These are phyloP conservation scores for Tetragonisca angustula DNA, from an alignment of 2,888 invertebrate species.

Conservation along the genomic window DNA sequence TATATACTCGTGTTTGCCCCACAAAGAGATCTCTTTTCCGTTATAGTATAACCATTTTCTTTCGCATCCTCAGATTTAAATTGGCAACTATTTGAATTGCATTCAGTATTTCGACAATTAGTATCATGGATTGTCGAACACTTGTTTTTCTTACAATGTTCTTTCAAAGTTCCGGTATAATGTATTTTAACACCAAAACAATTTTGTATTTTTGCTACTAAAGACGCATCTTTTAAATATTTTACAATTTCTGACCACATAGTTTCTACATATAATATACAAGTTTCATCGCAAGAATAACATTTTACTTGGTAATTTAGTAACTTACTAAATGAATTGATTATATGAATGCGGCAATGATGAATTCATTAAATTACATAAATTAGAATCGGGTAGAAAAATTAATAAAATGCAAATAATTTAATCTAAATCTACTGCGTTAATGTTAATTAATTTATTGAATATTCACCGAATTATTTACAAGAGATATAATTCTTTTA, in stretches of 20 bases:
- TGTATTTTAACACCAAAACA: constrained; percentile 90
- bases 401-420: neutral
- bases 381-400: neutral
- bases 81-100: neutral
- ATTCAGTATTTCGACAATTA: constrained; percentile 9
- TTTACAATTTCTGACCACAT: constrained; percentile 84
- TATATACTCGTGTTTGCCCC: constrained; percentile 65
- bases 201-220: constrained; percentile 92
- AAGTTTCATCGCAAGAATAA: constrained; percentile 35
- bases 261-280: constrained; percentile 37
- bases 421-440: neutral
- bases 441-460: constrained; percentile 8
- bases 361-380: neutral
- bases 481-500: neutral
- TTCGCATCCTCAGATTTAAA: constrained; percentile 33
- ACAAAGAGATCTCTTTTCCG: constrained; percentile 14
- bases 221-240: constrained; percentile 90
- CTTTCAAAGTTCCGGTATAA: constrained; percentile 36
- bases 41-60: constrained; percentile 53
- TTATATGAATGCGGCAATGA: neutral
- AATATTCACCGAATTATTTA: constrained; percentile 2
- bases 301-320: constrained; percentile 28
- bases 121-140: neutral
- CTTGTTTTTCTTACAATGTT: constrained; percentile 1
- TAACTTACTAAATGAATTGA: neutral